Evolutionary conservation across 37 sponge, comb jelly and placozoan genomes (phyloP), one percentile per base, ranked within the genome.

Genomic region (Crambe crambe): DNA sequence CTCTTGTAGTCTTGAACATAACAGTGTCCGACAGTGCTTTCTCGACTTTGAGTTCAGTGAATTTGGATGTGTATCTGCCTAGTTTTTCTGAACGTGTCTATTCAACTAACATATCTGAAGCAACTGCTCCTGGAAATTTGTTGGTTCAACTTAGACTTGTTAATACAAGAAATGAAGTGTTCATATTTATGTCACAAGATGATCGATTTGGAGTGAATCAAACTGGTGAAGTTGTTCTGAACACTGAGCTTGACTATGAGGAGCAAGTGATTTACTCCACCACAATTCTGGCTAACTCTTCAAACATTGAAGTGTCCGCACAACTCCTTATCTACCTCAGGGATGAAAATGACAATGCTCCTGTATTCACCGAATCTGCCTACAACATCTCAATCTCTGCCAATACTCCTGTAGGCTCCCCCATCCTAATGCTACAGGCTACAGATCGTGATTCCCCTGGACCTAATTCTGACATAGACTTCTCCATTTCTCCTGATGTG

Each of bases 271-370:
- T 36, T 23, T 72, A 73, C 56, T 37, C 32, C n/a, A 26, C 71
- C 35, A 42, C 26, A 5, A 51, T 70, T 26, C 34, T 61, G 25
- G 77, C 86, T 12, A 35, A 43, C 10, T 78, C 79, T 40, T 2
- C 43, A 57, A 18, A 42, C 66, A 61, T 77, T 42, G 25, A 23
- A 22, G 17, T 77, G 9, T 4, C 44, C 18, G 27, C 86, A 72
- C 4, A 40, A 32, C 26, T 78, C 9, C 59, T 1, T 23, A 56
- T 92, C 0, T 37, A 38, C 1, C 29, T 95, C 27, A 36, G 66
- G 0, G 92, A 95, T 58, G 73, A 80, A 30, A 95, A 95, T 51
- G 95, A 95, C 32, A 87, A 90, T 43, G 37, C 63, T 38, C 95
- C 95, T 0, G 29, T 38, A 1, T 90, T 90, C 35, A 18, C 44